Evolutionary conservation across 2,113 vertebrate species (phyloP).

Genomic region (Panthera leo): DNA sequence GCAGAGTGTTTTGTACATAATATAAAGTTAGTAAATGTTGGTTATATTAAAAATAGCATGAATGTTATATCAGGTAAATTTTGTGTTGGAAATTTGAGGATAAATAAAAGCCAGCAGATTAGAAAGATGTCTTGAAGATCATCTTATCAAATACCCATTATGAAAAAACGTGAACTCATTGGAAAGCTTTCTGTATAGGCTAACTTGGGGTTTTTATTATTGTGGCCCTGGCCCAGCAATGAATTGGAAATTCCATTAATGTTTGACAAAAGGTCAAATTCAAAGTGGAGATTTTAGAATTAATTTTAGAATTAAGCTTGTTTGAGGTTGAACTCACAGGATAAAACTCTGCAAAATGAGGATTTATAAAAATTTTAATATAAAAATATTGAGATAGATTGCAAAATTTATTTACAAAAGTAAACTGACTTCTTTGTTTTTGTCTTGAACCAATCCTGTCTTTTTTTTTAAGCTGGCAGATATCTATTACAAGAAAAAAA

Average conservation of each 20-base stretch:
- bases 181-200: not conserved
- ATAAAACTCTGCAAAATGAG: not conserved
- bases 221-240: accelerated
- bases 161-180: not conserved
- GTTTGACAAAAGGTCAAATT: not conserved
- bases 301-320: not conserved
- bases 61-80: not conserved
- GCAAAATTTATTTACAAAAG: not conserved
- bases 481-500: not conserved
- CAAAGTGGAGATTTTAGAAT: not conserved
- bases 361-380: not conserved
- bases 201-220: not conserved
- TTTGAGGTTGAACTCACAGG: not conserved
- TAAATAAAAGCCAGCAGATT: not conserved
- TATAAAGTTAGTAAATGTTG: not conserved
- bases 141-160: not conserved
- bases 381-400: not conserved
- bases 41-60: not conserved
- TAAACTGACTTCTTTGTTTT: not conserved
- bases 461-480: not conserved
- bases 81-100: not conserved
- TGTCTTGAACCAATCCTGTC: not conserved
- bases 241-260: not conserved
- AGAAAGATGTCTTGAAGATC: not conserved
- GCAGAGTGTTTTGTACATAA: not conserved